These are phyloP conservation scores for Platycercus adscitus DNA, from an alignment of 2,113 vertebrate genomes.

Conservation along the genomic window DNA sequence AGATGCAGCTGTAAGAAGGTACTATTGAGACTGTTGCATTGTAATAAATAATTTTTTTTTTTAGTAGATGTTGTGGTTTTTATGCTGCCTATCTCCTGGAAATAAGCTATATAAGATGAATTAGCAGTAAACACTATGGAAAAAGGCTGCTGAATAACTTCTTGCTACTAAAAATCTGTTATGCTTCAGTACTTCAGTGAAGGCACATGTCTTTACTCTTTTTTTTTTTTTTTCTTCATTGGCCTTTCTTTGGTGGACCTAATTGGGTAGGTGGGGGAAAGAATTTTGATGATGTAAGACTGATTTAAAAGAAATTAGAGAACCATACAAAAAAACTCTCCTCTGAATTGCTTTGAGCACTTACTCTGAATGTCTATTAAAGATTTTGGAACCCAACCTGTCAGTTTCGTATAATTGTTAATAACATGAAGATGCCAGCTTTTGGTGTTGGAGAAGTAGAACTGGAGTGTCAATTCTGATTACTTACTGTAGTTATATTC, in stretches of 20 bases:
- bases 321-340: background rate
- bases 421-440: background rate
- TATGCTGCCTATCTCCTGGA: background rate
- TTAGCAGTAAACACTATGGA: conserved; percentile 16
- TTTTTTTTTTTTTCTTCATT: background rate
- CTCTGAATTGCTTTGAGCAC: background rate
- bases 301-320: background rate
- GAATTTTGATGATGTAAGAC: background rate
- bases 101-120: conserved; percentile 8
- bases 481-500: background rate
- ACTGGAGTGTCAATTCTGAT: background rate
- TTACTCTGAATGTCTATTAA: background rate
- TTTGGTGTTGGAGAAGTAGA: background rate
- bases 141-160: conserved; percentile 22
- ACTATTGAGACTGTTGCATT: background rate
- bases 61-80: background rate
- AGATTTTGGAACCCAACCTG: background rate
- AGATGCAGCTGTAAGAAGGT: background rate
- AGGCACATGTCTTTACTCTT: background rate
- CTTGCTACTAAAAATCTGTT: background rate
- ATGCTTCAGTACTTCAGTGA: background rate
- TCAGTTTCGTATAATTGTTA: background rate
- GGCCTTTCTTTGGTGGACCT: background rate
- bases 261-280: background rate
- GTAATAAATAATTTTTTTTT: background rate